phyloP scores from a whole-genome alignment of 64 coral and sea anemone species.

The Montipora sp. region DNA sequence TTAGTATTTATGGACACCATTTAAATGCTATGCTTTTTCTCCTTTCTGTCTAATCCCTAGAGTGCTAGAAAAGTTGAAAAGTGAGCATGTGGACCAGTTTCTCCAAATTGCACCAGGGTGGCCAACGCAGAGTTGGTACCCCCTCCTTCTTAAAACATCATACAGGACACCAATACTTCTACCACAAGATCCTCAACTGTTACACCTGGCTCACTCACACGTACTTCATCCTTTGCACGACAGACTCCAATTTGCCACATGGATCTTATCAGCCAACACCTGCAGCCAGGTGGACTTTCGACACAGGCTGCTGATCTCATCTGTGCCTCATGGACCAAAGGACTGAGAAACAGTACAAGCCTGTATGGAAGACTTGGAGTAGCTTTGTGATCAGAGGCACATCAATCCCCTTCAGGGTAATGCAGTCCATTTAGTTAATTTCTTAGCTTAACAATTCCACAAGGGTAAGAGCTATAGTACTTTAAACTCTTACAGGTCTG shows the following conservation, averaged over 20 bases:
- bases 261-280: conserved; percentile 1
- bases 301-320: conserved; percentile 1
- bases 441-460: no score
- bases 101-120: background rate
- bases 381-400: no score
- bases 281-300: conserved; percentile 3
- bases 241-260: background rate
- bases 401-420: no score
- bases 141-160: no score
- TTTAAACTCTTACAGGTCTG: conserved; percentile 3
- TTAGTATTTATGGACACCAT: conserved; percentile 25
- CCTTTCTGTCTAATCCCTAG: conserved; percentile 14
- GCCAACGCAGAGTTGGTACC: no score
- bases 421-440: no score
- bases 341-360: conserved; percentile 1
- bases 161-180: no score
- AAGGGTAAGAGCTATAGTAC: no score
- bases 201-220: no score
- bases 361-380: no score
- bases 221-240: background rate
- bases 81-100: conserved; percentile 8
- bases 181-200: no score
- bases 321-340: background rate
- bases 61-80: background rate
- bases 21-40: background rate